Percentiles rank a stretch among this genome's conserved stretches.
Evolutionary conservation across 2,888 invertebrate genomes (phyloP).

Genomic region (Ypsolopha scabrella): DNA sequence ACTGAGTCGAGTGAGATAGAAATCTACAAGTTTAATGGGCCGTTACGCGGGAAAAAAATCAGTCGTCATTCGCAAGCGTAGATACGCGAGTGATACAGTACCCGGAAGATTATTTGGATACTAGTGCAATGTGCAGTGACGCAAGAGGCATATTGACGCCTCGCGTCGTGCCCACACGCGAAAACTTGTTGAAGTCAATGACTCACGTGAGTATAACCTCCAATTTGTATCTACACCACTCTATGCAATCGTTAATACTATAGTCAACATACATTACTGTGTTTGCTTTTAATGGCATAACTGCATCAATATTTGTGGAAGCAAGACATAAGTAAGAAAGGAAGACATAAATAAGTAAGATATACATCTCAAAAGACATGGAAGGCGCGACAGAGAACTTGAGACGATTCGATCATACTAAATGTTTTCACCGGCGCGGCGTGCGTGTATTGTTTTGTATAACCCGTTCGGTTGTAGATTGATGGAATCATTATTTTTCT

Average conservation of each 20-base stretch:
- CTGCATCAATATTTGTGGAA: too few relatives aligned
- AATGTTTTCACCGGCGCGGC: too few relatives aligned
- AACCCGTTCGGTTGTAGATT: neutral
- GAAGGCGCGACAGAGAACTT: too few relatives aligned
- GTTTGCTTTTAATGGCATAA: too few relatives aligned
- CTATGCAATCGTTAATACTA: too few relatives aligned
- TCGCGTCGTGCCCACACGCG: neutral
- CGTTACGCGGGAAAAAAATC: conserved; percentile 69
- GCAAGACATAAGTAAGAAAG: too few relatives aligned
- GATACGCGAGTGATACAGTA: conserved; percentile 67
- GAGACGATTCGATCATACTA: too few relatives aligned
- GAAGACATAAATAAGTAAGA: too few relatives aligned
- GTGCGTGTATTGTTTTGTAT: neutral
- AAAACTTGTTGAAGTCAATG: neutral
- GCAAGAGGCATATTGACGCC: too few relatives aligned
- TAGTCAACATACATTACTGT: too few relatives aligned
- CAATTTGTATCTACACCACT: neutral
- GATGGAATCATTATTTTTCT: neutral
- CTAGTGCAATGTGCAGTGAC: conserved; percentile 42
- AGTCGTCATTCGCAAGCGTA: conserved; percentile 68
- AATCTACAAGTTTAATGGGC: conserved; percentile 70
- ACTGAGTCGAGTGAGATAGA: conserved; percentile 62
- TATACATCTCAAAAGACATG: too few relatives aligned
- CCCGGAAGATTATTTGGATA: conserved; percentile 42
- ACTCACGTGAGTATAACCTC: conserved; percentile 1